Evolutionary conservation across 1,140 invertebrate genomes (phyloP), one percentile per base, ranked within the genome.

Genomic region (Samia ricini): DNA sequence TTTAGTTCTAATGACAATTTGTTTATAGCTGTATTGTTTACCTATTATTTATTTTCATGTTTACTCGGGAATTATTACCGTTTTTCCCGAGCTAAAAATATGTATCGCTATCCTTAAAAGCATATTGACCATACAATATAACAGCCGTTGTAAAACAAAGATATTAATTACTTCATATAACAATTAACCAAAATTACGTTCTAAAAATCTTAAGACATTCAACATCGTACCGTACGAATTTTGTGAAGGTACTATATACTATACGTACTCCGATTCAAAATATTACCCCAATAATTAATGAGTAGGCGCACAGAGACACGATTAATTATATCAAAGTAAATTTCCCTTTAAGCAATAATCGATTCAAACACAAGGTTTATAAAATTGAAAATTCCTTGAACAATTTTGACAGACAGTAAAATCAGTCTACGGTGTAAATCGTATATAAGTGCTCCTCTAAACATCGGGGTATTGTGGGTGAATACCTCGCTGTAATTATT

Each of bases 401-500:
- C 8, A 36, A 50, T 29, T 52, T 58, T 56, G 52, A 62, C 42
- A 63, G 60, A 58, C 63, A 33, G 58, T 57, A 51, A 61, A 66
- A 66, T 66, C 64, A 52, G 64, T 61, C 20, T 66, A 22, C 42
- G 48, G 55, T 52, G 24, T 63, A 63, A 66, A 66, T 57, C 55
- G 61, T 63, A 42, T 42, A 42, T 42, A 63, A 69, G 58, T 64
- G 61, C 64, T 69, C 64, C 57, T 68, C 62, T 57, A 68, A 74
- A 62, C 66, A 73, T 74, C 56, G 68, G 64, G 66, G 69, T 63
- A 68, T 71, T 76, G 69, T 76, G 58, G 62, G 63, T 56, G 65
- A 76, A 77, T 79, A 76, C 74, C 76, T 77, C 64, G 57, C 58
- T 42, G 73, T 80, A 79, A 83, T 81, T 78, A 80, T 78, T 75